phyloP scores from a whole-genome alignment of 2,888 invertebrate genomes.

The Scotopteryx bipunctaria region DNA sequence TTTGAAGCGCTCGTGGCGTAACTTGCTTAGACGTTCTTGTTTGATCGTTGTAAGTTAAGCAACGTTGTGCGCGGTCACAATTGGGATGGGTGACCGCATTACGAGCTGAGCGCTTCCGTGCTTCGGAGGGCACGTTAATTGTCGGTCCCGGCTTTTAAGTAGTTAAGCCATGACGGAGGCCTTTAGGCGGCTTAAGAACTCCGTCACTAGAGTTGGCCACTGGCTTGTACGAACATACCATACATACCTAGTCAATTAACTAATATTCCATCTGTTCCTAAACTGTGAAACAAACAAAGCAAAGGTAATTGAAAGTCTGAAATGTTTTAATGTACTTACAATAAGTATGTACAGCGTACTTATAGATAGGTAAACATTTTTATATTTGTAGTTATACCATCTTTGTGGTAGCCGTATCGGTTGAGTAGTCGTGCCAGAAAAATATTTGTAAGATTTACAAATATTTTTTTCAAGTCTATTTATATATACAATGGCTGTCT shows the following conservation, averaged over 20 bases:
- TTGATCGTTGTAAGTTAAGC: no score
- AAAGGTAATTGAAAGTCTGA: not conserved
- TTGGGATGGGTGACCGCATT: no score
- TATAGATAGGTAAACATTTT: not conserved
- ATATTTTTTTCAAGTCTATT: conserved; percentile 13
- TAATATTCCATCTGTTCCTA: conserved; percentile 2
- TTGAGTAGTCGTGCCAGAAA: conserved; percentile 5
- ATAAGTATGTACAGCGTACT: not conserved
- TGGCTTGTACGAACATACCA: not conserved
- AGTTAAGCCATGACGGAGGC: no score
- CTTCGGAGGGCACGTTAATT: no score
- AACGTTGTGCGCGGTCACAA: no score
- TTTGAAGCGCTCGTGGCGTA: no score
- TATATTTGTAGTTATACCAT: not conserved
- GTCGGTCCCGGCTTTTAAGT: no score
- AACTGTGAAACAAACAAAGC: not conserved
- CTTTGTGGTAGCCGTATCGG: conserved; percentile 7
- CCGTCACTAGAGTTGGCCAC: no score
- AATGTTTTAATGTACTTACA: not conserved
- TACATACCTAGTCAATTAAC: not conserved
- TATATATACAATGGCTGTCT: conserved; percentile 7
- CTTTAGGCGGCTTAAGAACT: no score
- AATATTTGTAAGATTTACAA: conserved; percentile 15
- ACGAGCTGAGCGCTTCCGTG: no score
- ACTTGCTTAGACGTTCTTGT: no score